phyloP scores from a whole-genome alignment of 2,113 vertebrate genomes.

The Passer montanus region DNA sequence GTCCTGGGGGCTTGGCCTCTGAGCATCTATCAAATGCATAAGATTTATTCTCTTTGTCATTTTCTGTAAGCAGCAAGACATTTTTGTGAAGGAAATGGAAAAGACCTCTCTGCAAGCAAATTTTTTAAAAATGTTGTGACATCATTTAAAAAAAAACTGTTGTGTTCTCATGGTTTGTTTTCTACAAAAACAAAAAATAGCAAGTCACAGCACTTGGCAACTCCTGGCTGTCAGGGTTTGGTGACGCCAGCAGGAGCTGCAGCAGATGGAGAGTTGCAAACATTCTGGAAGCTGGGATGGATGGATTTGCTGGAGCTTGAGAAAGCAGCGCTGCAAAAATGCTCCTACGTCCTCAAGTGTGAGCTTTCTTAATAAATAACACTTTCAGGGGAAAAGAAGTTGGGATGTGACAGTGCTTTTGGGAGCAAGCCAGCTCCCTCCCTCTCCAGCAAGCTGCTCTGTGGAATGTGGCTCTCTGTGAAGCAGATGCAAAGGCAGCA shows the following conservation, averaged over 20 bases:
- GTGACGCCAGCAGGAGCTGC: neutral
- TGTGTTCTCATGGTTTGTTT: neutral
- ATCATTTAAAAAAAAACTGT: neutral
- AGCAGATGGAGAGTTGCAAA: conserved; percentile 29
- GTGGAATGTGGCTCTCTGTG: neutral
- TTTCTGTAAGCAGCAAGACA: neutral
- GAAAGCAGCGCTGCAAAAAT: neutral
- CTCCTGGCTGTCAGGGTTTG: neutral
- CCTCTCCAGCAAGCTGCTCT: neutral
- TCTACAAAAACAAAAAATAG: neutral
- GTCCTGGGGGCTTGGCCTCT: neutral
- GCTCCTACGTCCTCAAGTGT: neutral
- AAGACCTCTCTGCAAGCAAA: neutral
- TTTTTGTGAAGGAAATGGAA: neutral
- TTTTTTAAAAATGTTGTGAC: neutral
- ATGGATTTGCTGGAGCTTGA: neutral
- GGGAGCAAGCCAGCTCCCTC: conserved; percentile 4
- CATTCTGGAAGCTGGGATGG: neutral
- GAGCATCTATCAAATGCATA: neutral
- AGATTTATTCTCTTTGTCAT: neutral
- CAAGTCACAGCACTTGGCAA: conserved; percentile 13
- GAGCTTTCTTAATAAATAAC: neutral
- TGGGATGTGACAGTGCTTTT: neutral
- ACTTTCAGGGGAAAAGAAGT: neutral
- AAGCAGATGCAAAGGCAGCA: neutral